phyloP scores from a whole-genome alignment of 2,797 vertebrate species.

The Gobio occitaniae region DNA sequence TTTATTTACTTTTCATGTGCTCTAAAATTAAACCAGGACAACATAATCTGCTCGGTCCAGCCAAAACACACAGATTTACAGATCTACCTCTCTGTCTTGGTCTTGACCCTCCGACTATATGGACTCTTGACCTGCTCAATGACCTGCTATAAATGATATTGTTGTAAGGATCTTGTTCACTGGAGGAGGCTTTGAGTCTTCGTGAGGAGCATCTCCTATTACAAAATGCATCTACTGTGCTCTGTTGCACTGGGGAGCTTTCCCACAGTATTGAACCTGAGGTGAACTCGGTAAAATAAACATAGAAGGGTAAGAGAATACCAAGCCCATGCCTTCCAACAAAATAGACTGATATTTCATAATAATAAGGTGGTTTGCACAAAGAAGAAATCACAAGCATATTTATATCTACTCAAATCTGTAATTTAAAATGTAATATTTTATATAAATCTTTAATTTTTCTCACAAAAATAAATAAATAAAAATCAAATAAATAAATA shows the following conservation, averaged over 20 bases:
- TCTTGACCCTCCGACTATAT: neutral
- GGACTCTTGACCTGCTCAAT: constrained; percentile 4
- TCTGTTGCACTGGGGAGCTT: constrained; percentile 51
- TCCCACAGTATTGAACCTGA: constrained; percentile 67
- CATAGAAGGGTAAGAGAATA: constrained; percentile 64
- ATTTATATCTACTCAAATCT: neutral
- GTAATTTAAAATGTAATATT: neutral
- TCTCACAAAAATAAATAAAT: neutral
- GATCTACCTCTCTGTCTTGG: constrained; percentile 10
- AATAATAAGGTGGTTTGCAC: neutral
- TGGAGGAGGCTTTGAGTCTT: constrained; percentile 47
- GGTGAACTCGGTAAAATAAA: constrained; percentile 72
- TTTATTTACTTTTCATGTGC: constrained; percentile 10
- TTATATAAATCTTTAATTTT: neutral
- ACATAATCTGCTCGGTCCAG: neutral
- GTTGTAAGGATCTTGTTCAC: constrained; percentile 37
- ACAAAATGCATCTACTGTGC: constrained; percentile 55
- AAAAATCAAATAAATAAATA: neutral
- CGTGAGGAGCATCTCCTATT: constrained; percentile 44
- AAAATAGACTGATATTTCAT: constrained; percentile 22
- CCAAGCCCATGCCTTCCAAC: constrained; percentile 32
- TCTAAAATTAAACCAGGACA: constrained; percentile 16
- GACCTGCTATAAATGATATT: constrained; percentile 23
- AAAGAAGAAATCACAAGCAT: neutral
- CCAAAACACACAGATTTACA: constrained; percentile 21